phyloP scores from a whole-genome alignment of 2,888 invertebrate genomes.

The Mimachlamys varia region DNA sequence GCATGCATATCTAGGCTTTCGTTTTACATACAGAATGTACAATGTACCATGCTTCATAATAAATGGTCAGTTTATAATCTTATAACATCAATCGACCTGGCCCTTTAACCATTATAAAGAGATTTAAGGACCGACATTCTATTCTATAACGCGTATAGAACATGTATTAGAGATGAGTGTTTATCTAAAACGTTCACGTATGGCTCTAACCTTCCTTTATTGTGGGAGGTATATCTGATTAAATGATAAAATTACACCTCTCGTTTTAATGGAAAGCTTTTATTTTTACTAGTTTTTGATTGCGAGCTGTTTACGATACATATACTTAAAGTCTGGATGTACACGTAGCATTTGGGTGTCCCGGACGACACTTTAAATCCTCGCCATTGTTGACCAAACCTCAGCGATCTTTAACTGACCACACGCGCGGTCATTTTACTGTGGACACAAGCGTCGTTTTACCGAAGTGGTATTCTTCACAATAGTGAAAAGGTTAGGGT shows the following conservation, averaged over 20 bases:
- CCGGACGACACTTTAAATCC: background rate
- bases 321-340: background rate
- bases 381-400: background rate
- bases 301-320: background rate
- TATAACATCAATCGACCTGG: too few relatives aligned
- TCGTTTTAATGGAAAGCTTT: background rate
- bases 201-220: background rate
- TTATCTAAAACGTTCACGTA: background rate
- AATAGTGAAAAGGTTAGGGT: too few relatives aligned
- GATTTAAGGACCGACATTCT: background rate
- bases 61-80: too few relatives aligned
- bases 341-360: background rate
- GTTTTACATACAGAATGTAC: too few relatives aligned
- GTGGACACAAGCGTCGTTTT: background rate
- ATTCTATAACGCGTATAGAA: background rate
- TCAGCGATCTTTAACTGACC: background rate
- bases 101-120: background rate
- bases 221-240: background rate
- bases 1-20: too few relatives aligned
- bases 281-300: background rate
- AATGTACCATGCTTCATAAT: too few relatives aligned
- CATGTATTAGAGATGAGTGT: background rate
- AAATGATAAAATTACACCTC: background rate
- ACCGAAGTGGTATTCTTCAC: too few relatives aligned
- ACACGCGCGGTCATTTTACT: background rate